Evolutionary conservation across 2,797 vertebrate species (phyloP).

Genomic region (Paramormyrops hopkinsi): DNA sequence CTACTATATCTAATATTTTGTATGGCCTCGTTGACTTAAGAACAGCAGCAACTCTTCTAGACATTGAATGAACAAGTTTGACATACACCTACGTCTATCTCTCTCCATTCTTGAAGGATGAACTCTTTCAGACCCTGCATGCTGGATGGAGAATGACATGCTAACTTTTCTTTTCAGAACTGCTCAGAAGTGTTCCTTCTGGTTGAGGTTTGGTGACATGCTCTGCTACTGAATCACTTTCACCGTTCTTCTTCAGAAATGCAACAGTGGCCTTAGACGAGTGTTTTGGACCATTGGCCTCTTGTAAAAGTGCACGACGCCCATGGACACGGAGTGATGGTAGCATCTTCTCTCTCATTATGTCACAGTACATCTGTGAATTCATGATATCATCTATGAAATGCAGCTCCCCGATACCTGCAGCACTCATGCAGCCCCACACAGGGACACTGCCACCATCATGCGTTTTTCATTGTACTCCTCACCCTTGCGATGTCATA

Average conservation of each 20-base stretch:
- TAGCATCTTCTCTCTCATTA: not conserved
- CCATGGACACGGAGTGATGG: not conserved
- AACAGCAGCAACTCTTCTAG: not conserved
- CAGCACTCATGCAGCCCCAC: not conserved
- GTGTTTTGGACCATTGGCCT: not conserved
- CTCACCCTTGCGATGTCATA: not conserved
- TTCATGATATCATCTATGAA: not conserved
- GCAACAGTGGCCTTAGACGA: not conserved
- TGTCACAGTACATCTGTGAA: not conserved
- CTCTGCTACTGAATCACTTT: not conserved
- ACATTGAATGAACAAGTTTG: not conserved
- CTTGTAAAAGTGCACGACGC: not conserved
- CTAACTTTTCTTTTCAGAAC: not conserved
- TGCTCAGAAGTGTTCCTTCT: not conserved
- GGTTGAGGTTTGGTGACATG: not conserved
- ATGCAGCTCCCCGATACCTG: not conserved
- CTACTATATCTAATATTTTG: not conserved
- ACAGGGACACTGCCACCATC: not conserved
- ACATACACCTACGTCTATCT: not conserved
- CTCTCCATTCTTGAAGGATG: not conserved
- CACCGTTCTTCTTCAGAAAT: not conserved
- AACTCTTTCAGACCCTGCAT: not conserved
- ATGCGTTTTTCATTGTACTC: not conserved
- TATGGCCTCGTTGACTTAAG: not conserved
- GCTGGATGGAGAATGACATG: not conserved